Evolutionary conservation across 1,140 invertebrate species (phyloP), one percentile per base, ranked within the genome.

Genomic region (Lordiphosa stackelbergi): DNA sequence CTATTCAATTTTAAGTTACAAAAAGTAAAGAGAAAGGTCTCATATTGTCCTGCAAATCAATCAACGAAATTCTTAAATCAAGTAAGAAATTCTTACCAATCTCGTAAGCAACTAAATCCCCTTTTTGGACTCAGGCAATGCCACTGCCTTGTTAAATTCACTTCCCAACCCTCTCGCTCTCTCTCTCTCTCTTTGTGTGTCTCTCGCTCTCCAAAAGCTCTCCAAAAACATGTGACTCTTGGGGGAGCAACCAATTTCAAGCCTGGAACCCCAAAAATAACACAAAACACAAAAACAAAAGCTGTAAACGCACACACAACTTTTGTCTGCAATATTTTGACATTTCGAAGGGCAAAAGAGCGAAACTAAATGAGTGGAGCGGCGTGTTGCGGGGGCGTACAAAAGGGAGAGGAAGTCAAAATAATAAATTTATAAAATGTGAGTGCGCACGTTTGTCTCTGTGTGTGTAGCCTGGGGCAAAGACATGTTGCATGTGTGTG

Each of bases 281-380:
- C 40, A 71, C 28, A 48, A 49, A 35, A 40, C 16, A 41, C 35
- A 48, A 42, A 34, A 54, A 53, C 35, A 52, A 61, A 54, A 10
- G 19, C 51, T 53, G 34, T 5, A 5, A 24, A 3, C 40, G n/a
- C n/a, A 28, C 45, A 47, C 11, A 46, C 9, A 64, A 58, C 63
- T 53, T 56, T 75, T 71, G 72, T 72, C 63, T 70, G 77, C 71
- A 81, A 72, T 75, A 81, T 83, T 81, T 81, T 81, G 75, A 81
- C 75, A 79, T 81, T 79, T 75, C 71, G 71, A 79, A 79, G 75
- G 75, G 77, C 77, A 79, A 83, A 74, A 74, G 66, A 74, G 66
- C 60, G 53, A 13, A 34, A 36, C 2, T 11, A 13, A 37, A 34
- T 31, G 40, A 46, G 43, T n/a, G 43, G 24, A 10, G 40, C 11